These are phyloP conservation scores for Turnix velox DNA, from an alignment of 2,113 vertebrate genomes.

Conservation along the genomic window DNA sequence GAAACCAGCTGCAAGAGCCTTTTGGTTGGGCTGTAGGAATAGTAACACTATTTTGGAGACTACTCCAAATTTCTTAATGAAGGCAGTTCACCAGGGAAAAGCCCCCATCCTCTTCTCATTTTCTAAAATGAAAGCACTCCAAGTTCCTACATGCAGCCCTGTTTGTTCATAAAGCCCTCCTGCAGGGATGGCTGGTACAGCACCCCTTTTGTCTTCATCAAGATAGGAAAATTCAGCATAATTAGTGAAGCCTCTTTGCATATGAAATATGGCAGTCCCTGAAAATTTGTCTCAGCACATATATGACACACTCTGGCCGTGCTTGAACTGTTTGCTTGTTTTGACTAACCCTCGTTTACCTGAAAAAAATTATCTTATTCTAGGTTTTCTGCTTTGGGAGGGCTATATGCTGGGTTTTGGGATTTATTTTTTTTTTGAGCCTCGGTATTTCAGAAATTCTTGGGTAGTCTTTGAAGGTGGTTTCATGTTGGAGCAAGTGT, in stretches of 20 bases:
- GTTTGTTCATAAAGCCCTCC: not conserved
- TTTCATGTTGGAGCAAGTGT: conserved; percentile 46
- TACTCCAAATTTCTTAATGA: not conserved
- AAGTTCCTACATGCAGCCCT: conserved; percentile 1
- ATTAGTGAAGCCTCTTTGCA: not conserved
- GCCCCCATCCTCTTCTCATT: not conserved
- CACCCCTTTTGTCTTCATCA: conserved; percentile 5
- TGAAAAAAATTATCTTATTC: not conserved
- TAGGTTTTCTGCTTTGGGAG: not conserved
- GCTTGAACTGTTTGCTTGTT: conserved; percentile 5
- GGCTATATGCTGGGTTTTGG: not conserved
- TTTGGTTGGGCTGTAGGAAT: not conserved
- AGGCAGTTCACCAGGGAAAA: not conserved
- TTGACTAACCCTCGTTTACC: not conserved
- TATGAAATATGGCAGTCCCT: not conserved
- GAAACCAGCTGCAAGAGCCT: not conserved
- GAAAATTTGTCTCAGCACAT: not conserved
- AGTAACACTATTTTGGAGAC: not conserved
- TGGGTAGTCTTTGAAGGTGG: conserved; percentile 29
- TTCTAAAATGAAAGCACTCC: not conserved
- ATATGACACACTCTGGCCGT: not conserved
- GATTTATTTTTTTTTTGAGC: not conserved
- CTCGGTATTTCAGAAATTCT: conserved; percentile 39
- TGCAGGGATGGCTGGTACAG: not conserved
- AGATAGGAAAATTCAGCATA: not conserved